phyloP scores from a whole-genome alignment of 1,140 invertebrate species.

The Polyergus mexicanus region DNA sequence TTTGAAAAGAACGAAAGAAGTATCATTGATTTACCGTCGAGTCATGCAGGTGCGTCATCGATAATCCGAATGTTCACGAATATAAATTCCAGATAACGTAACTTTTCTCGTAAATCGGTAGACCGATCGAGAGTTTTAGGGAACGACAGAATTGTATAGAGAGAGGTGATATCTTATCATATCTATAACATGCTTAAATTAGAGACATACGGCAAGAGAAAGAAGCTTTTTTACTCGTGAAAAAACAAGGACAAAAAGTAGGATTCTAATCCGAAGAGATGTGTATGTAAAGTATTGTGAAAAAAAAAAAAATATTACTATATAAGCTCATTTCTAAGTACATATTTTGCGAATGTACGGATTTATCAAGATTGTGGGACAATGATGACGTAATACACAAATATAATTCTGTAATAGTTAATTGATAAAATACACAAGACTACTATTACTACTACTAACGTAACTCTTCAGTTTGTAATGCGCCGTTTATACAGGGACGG shows the following conservation, averaged over 20 bases:
- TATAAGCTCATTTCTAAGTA: conserved; percentile 81
- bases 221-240: conserved; percentile 82
- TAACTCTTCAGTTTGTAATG: conserved; percentile 76
- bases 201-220: conserved; percentile 67
- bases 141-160: conserved; percentile 51
- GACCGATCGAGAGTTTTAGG: conserved; percentile 66
- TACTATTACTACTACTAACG: conserved; percentile 54
- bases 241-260: conserved; percentile 63
- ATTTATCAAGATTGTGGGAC: conserved; percentile 71
- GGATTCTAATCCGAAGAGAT: conserved; percentile 35
- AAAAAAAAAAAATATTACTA: conserved; percentile 69
- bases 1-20: conserved; percentile 26
- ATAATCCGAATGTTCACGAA: conserved; percentile 43
- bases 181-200: conserved; percentile 82
- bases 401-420: conserved; percentile 75
- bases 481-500: conserved; percentile 60
- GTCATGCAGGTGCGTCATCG: conserved; percentile 3
- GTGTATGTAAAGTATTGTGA: conserved; percentile 74
- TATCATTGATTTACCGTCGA: conserved; percentile 46
- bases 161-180: conserved; percentile 75
- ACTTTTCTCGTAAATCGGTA: conserved; percentile 49
- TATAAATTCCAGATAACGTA: conserved; percentile 25
- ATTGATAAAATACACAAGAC: conserved; percentile 75
- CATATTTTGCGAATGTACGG: conserved; percentile 79
- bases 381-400: conserved; percentile 69